Evolutionary conservation across 92 coral and sea anemone genomes (phyloP).

Genomic region (Bergia puertoricense): DNA sequence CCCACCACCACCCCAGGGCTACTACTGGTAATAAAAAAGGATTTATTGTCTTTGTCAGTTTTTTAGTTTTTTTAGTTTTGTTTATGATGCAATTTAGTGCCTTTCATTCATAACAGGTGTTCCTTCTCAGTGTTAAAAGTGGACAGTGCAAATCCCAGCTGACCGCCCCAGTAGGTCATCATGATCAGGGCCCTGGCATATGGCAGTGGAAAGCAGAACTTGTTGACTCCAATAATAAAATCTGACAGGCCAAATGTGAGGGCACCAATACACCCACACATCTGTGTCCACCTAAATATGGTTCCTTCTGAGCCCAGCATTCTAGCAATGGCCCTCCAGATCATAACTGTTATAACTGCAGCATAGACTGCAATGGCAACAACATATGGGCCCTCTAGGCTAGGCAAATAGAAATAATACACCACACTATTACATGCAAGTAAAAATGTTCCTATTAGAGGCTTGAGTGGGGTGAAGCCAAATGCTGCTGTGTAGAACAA

Average conservation of each 20-base stretch:
- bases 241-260: constrained; percentile 66
- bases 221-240: constrained; percentile 59
- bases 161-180: constrained; percentile 64
- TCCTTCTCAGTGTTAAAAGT: constrained; percentile 34
- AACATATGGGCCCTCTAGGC: constrained; percentile 54
- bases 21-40: too few species aligned
- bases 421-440: constrained; percentile 17
- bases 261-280: constrained; percentile 60
- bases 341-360: constrained; percentile 50
- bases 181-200: constrained; percentile 56
- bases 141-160: constrained; percentile 64
- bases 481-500: constrained; percentile 58
- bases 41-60: too few species aligned
- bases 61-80: background rate
- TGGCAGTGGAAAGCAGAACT: constrained; percentile 57
- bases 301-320: constrained; percentile 40
- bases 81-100: background rate
- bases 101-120: background rate
- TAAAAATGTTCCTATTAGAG: constrained; percentile 24
- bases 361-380: constrained; percentile 48
- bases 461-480: constrained; percentile 54
- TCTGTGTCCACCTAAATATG: constrained; percentile 49
- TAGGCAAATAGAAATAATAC: constrained; percentile 55
- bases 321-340: constrained; percentile 64
- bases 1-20: too few species aligned